Conservation (phyloP, 1,140 invertebrate species). For the Trissolcus basalis region DNA sequence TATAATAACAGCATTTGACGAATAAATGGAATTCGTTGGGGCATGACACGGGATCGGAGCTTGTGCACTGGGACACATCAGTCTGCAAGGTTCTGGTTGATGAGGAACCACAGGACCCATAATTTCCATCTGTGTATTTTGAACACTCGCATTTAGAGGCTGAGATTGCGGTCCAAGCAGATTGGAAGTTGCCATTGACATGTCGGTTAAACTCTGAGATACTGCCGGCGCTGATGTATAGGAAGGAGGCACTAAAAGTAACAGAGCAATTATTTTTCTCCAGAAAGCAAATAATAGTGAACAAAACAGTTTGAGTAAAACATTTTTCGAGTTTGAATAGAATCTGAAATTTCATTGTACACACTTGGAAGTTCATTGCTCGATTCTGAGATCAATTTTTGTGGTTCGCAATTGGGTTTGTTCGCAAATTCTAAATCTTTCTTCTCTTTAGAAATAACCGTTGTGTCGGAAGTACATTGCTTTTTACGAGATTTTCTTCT, state of each 20-base stretch:
- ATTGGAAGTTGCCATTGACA: conserved; percentile 49
- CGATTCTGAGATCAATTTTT: conserved; percentile 28
- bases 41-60: conserved; percentile 60
- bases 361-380: conserved; percentile 21
- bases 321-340: no score
- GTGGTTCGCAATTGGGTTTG: conserved; percentile 9
- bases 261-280: no score
- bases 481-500: conserved; percentile 59
- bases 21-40: conserved; percentile 61
- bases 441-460: conserved; percentile 47
- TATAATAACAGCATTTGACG: conserved; percentile 69
- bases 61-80: conserved; percentile 57
- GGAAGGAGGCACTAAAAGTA: conserved; percentile 8
- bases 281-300: conserved; percentile 5
- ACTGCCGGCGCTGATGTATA: conserved; percentile 61
- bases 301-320: conserved; percentile 1
- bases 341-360: not conserved
- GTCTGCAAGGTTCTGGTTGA: conserved; percentile 65
- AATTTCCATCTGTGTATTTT: conserved; percentile 60
- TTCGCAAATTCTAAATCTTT: conserved; percentile 34
- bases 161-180: conserved; percentile 35
- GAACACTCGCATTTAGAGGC: conserved; percentile 41
- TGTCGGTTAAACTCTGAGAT: conserved; percentile 63
- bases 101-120: conserved; percentile 65
- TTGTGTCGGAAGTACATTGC: conserved; percentile 21